These are phyloP conservation scores for Acanthornis magna DNA, from an alignment of 2,797 vertebrate species.

Conservation along the genomic window DNA sequence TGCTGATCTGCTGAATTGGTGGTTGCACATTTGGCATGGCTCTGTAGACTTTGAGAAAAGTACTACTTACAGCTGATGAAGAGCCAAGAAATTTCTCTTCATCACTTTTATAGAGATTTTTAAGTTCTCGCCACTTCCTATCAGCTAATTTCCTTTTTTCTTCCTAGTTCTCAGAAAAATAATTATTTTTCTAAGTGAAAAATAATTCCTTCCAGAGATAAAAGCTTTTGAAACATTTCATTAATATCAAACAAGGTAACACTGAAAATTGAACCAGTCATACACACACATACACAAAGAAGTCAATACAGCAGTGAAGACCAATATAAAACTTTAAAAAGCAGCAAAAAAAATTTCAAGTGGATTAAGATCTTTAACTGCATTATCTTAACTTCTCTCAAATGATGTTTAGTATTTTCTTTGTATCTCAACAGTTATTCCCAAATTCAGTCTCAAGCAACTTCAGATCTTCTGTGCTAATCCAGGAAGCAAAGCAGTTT, in stretches of 20 bases:
- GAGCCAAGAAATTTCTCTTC: background rate
- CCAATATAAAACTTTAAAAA: background rate
- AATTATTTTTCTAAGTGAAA: background rate
- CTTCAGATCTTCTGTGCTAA: background rate
- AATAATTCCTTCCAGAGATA: background rate
- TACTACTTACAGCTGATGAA: background rate
- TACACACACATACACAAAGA: rapidly evolving
- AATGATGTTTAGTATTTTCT: background rate
- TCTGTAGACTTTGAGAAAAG: background rate
- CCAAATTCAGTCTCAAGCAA: background rate
- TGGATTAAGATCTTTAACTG: background rate
- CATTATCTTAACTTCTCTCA: background rate
- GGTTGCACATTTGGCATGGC: background rate
- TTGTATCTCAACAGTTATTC: background rate
- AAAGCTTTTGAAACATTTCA: background rate
- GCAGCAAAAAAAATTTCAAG: background rate
- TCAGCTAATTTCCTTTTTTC: background rate
- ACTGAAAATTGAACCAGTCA: background rate
- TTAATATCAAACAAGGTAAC: background rate
- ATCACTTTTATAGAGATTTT: background rate
- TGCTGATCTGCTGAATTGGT: background rate
- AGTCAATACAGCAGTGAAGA: background rate
- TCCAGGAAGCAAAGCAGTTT: background rate
- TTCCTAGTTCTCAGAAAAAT: background rate
- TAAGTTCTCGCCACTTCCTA: background rate